These are phyloP conservation scores for Falco naumanni DNA, from an alignment of 2,797 vertebrate genomes.

Conservation along the genomic window DNA sequence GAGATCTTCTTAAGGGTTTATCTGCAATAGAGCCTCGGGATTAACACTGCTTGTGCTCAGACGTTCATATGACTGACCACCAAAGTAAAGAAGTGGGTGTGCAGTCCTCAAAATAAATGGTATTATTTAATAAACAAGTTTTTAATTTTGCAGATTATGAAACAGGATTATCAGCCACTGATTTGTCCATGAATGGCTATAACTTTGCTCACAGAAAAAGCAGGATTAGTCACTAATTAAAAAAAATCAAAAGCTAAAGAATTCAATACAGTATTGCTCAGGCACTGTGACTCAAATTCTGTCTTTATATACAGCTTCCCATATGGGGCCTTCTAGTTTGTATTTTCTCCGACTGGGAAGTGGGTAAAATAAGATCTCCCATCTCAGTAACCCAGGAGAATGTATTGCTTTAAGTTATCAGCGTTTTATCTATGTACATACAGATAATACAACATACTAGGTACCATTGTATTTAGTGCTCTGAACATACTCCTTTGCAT, in stretches of 20 bases:
- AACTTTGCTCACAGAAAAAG: background rate
- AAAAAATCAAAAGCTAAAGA: background rate
- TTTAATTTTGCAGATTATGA: background rate
- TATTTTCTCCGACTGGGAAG: background rate
- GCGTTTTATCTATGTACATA: background rate
- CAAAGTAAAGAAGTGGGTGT: background rate
- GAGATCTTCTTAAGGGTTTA: conserved; percentile 35
- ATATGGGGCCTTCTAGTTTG: background rate
- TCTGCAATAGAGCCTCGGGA: background rate
- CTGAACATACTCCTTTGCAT: background rate
- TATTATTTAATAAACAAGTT: background rate
- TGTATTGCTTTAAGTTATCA: background rate
- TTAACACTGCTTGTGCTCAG: background rate
- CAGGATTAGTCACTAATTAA: background rate
- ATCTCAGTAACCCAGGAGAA: background rate
- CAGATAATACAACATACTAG: background rate
- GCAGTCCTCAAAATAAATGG: background rate
- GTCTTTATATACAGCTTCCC: background rate
- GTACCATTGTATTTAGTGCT: background rate
- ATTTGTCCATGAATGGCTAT: background rate
- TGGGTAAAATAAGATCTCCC: background rate
- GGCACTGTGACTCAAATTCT: background rate
- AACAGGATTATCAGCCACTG: background rate
- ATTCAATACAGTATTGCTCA: background rate
- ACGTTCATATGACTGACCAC: background rate